Evolutionary conservation across 2,797 vertebrate species (phyloP).

Genomic region (Smutsia temminckii): DNA sequence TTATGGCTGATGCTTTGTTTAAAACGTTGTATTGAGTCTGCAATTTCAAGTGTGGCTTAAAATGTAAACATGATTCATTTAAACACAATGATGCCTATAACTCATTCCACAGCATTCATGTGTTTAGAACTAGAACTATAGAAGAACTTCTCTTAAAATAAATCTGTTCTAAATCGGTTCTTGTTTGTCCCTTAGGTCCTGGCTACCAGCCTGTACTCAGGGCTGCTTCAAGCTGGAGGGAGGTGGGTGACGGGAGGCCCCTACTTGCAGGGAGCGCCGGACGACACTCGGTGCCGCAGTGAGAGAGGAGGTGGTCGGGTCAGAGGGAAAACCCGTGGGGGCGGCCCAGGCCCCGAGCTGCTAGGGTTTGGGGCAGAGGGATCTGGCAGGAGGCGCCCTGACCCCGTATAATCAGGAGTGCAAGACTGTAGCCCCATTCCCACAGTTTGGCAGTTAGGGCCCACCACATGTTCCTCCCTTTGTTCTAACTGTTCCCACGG

Average conservation of each 20-base stretch:
- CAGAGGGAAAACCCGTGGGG: background rate
- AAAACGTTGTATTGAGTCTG: constrained; percentile 20
- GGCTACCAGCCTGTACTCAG: background rate
- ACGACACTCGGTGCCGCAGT: background rate
- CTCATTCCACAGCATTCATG: background rate
- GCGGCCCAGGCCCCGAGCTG: background rate
- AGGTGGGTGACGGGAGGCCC: background rate
- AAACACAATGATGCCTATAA: background rate
- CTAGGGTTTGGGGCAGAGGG: background rate
- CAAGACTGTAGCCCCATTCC: background rate
- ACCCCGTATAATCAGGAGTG: background rate
- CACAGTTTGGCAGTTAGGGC: background rate
- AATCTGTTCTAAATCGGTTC: constrained; percentile 28
- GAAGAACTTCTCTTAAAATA: constrained; percentile 62
- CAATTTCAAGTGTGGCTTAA: constrained; percentile 43
- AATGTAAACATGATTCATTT: background rate
- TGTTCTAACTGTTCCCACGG: background rate
- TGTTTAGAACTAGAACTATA: constrained; percentile 34
- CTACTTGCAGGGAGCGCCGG: too few species aligned
- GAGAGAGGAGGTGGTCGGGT: rapidly evolving
- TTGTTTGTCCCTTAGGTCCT: background rate
- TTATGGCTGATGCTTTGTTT: constrained; percentile 9
- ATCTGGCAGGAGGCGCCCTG: background rate
- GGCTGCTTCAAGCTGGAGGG: background rate
- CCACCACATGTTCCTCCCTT: background rate